A percentile compares a stretch with the other conserved stretches of the same genome.
Conservation (phyloP, 1,140 invertebrate species). For the Dinoponera quadriceps region DNA sequence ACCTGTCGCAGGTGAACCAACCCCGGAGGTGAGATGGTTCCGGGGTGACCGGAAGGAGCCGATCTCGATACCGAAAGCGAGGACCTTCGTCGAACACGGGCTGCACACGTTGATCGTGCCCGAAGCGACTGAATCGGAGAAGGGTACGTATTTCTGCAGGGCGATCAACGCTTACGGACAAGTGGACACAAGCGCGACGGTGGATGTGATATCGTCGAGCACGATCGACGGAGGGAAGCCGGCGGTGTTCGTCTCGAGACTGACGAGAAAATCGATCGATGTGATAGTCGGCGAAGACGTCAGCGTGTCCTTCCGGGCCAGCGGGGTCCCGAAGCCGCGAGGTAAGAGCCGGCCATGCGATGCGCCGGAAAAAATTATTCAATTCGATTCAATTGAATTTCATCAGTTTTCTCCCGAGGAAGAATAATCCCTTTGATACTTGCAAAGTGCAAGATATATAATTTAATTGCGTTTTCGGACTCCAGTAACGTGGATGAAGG, state of each 20-base stretch:
- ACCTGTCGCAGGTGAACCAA: conserved; percentile 80
- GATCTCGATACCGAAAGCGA: conserved; percentile 86
- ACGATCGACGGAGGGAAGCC: conserved; percentile 89
- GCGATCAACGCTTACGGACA: conserved; percentile 92
- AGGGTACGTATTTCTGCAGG: conserved; percentile 94
- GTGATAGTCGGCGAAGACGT: conserved; percentile 93
- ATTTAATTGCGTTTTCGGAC: not conserved
- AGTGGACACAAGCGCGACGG: conserved; percentile 89
- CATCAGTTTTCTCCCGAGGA: not conserved
- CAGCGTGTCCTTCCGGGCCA: conserved; percentile 91
- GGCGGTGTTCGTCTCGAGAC: conserved; percentile 91
- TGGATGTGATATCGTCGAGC: conserved; percentile 88
- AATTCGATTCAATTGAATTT: not conserved
- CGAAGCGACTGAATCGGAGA: conserved; percentile 92
- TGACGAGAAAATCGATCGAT: conserved; percentile 89
- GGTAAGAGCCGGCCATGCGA: conserved; percentile 85
- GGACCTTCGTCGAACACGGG: conserved; percentile 91
- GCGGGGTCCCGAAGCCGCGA: conserved; percentile 93
- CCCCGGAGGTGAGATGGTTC: conserved; percentile 91
- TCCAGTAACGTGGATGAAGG: conserved; percentile 94
- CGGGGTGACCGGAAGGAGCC: conserved; percentile 87
- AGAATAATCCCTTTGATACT: too few species aligned
- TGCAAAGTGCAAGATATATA: too few species aligned
- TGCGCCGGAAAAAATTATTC: not conserved
- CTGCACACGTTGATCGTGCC: conserved; percentile 94